Evolutionary conservation across 2,113 vertebrate species (phyloP), one percentile per base, ranked within the genome.

Genomic region (Silurus glanis): DNA sequence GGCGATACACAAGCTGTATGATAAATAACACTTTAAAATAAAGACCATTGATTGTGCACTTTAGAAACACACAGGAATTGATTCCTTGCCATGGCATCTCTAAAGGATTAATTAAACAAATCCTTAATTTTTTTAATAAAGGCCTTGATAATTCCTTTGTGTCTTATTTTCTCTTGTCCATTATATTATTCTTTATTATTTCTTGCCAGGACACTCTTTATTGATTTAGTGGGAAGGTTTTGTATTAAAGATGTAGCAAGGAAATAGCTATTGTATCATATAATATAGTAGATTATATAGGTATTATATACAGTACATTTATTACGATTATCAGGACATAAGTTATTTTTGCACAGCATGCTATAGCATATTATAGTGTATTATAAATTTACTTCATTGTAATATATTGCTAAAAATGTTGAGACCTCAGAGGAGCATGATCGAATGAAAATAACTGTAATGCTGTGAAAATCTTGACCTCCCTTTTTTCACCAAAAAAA

Each of bases 71-170:
- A 84, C 16, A 58, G 47, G 55, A 84, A 76, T 19, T 10, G 23
- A 19, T 61, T 49, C 5, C 16, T 49, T 61, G 28, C 71, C 23
- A 19, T 71, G 55, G 28, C 66, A 69, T 85, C 37, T 75, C 62
- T 86, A 55, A 83, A 83, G 53, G 81, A 83, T 79, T 59, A 83
- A 88, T 71, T 25, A 72, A 79, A 84, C 67, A 81, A 51, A 84
- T 74, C 49, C 25, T 79, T 56, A 47, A 23, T 80, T 84, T 84
- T 23, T 76, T 75, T 75, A 72, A 87, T 67, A 64, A 81, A 59
- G 49, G 14, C 71, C 16, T 55, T 83, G 61, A 79, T n/a, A 49
- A 78, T 21, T 58, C 55, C 47, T 76, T 51, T 64, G 12, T 47
- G 28, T 66, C 69, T 1, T 56, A 0, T 76, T 66, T 82, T 75